phyloP scores from a whole-genome alignment of 2,113 vertebrate genomes.

The Epinephelus lanceolatus region DNA sequence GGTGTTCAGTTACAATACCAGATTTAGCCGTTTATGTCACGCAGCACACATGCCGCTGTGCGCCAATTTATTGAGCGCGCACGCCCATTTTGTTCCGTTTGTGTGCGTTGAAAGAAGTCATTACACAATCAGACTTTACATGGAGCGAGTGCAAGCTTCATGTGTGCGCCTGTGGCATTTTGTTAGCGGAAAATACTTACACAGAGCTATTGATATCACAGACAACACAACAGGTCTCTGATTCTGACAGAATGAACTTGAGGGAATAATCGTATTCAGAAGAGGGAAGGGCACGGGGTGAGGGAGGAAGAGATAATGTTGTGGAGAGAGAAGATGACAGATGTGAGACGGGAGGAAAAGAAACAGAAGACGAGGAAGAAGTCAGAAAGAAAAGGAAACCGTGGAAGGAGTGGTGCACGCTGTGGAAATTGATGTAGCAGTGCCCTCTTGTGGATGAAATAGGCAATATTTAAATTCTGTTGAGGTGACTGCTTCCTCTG shows the following conservation, averaged over 20 bases:
- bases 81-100: conserved; percentile 45
- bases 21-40: conserved; percentile 76
- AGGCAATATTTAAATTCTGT: neutral
- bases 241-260: conserved; percentile 41
- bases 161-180: conserved; percentile 27
- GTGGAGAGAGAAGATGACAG: conserved; percentile 24
- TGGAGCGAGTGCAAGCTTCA: conserved; percentile 13
- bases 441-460: conserved; percentile 76
- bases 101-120: conserved; percentile 48
- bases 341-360: conserved; percentile 21
- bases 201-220: conserved; percentile 44
- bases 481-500: neutral
- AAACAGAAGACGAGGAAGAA: conserved; percentile 12
- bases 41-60: conserved; percentile 59
- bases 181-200: conserved; percentile 47
- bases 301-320: neutral
- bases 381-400: neutral
- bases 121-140: conserved; percentile 53
- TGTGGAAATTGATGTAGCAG: conserved; percentile 46
- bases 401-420: neutral
- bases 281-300: neutral
- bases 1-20: conserved; percentile 72
- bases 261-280: conserved; percentile 42
- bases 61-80: conserved; percentile 58
- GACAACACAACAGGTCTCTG: conserved; percentile 25